Base-by-base conservation (phyloP, 2,797 vertebrate genomes). In the Takifugu ocellatus region DNA sequence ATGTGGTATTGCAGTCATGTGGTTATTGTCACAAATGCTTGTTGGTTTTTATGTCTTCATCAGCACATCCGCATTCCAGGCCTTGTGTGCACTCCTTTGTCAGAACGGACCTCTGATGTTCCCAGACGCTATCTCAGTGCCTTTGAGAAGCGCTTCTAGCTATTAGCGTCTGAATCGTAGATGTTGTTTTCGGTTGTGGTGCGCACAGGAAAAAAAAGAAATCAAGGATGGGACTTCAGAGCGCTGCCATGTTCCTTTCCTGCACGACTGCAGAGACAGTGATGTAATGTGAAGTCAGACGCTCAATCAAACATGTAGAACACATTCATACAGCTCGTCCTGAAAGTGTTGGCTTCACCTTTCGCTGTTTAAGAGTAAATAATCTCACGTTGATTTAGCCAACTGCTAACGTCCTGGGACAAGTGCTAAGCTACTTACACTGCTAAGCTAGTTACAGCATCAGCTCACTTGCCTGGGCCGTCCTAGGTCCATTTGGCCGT, bases 201-300 rank as follows among this genome's bases (percentile, higher is more conserved):
- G 72, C 83, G 79, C 86, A 75, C 65, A 26, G 83, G 74, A 81
- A 76, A 77, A 21, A 21, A 21, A 21, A 21, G 21, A 1, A 21
- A 79, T 84, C 74, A 84, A 87, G 79, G 74, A 74, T 66, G 68
- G 68, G 77, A 74, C 84, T 85, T 84, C 67, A 63, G 61, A 79
- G 81, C 72, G 63, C 76, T 61, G 75, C 78, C 84, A 85, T 75
- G 75, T 78, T 84, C 89, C 80, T 86, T 85, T 84, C 83, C 83
- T 88, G 74, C 54, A 59, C 87, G 80, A 79, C 87, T 84, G 74
- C 85, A 87, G 80, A 87, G 21, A 21, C 21, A 21, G 21, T 21
- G 21, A 21, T 21, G 21, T 21, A 21, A 21, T 21, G 21, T 21
- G 1, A 21, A 21, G 21, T 21, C 53, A 17, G 29, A 39, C n/a